phyloP scores from a whole-genome alignment of 2,113 vertebrate species.

The Periophthalmodon schlosseri region DNA sequence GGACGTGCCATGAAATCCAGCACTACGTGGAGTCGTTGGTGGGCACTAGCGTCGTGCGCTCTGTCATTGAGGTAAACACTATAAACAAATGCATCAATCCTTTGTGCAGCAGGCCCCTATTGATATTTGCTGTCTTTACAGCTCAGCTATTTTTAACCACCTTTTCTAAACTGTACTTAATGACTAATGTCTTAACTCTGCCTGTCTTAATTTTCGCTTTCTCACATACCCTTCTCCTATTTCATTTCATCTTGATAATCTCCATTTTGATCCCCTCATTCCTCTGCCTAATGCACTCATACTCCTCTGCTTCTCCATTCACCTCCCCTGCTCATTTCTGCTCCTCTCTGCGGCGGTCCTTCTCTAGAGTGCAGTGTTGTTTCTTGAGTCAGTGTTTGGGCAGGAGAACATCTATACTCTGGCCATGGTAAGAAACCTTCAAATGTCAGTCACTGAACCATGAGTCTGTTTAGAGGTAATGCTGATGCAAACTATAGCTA shows the following conservation, averaged over 20 bases:
- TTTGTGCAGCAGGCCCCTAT: background rate
- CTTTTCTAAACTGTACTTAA: conserved; percentile 35
- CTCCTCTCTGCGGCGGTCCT: conserved; percentile 33
- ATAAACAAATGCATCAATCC: background rate
- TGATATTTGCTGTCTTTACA: conserved; percentile 33
- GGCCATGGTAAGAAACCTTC: conserved; percentile 73
- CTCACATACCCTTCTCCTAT: conserved; percentile 29
- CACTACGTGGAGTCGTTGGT: conserved; percentile 66
- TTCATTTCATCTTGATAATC: conserved; percentile 61
- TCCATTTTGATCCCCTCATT: conserved; percentile 50
- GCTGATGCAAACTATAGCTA: background rate
- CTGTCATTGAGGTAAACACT: conserved; percentile 66
- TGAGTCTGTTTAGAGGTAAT: conserved; percentile 28
- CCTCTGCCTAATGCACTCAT: conserved; percentile 46
- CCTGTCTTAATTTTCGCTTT: conserved; percentile 33
- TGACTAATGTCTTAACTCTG: conserved; percentile 49
- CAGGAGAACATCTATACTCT: conserved; percentile 71
- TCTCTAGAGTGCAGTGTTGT: conserved; percentile 73
- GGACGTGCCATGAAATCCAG: conserved; percentile 62
- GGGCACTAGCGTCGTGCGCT: conserved; percentile 67
- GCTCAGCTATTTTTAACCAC: conserved; percentile 26
- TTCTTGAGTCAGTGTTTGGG: conserved; percentile 75
- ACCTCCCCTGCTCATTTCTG: background rate
- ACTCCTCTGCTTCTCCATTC: conserved; percentile 2
- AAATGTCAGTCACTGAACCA: conserved; percentile 16